Conservation (phyloP, 2,113 vertebrate species). For the Polypterus senegalus region DNA sequence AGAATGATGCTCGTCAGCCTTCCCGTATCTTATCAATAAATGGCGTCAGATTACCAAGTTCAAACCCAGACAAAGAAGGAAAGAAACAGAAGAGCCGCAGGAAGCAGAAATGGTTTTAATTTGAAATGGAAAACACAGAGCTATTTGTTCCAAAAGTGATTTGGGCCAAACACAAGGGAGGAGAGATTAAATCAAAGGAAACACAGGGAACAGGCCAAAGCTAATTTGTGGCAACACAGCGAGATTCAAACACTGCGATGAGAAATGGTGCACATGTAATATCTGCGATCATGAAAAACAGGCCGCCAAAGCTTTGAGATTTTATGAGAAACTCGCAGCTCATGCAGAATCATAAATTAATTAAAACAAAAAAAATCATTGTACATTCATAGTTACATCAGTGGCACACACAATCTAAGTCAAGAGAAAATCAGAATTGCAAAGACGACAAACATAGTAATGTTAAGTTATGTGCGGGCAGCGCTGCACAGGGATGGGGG, state of each 20-base stretch:
- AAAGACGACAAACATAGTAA: no score
- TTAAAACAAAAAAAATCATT: no score
- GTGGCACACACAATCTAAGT: no score
- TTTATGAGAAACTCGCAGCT: no score
- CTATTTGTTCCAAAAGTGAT: constrained; percentile 6
- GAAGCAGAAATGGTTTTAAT: constrained; percentile 7
- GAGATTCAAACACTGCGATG: constrained; percentile 2
- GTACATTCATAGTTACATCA: no score
- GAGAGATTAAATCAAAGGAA: constrained; percentile 9
- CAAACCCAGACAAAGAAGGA: background rate
- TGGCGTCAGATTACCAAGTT: constrained; percentile 7
- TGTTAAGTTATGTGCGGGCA: no score
- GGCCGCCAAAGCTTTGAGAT: no score
- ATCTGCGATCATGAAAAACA: background rate
- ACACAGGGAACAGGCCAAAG: constrained; percentile 6
- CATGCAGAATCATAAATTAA: no score
- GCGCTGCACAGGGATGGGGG: no score
- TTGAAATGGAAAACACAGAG: constrained; percentile 6
- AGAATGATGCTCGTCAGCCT: no score
- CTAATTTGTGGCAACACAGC: constrained; percentile 9
- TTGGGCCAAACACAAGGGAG: constrained; percentile 3
- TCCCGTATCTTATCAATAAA: background rate
- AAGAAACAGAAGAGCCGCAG: background rate
- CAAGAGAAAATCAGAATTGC: no score
- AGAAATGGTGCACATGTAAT: no score